Base-by-base conservation (phyloP, 2,888 invertebrate species). In the Pheosia gnoma region DNA sequence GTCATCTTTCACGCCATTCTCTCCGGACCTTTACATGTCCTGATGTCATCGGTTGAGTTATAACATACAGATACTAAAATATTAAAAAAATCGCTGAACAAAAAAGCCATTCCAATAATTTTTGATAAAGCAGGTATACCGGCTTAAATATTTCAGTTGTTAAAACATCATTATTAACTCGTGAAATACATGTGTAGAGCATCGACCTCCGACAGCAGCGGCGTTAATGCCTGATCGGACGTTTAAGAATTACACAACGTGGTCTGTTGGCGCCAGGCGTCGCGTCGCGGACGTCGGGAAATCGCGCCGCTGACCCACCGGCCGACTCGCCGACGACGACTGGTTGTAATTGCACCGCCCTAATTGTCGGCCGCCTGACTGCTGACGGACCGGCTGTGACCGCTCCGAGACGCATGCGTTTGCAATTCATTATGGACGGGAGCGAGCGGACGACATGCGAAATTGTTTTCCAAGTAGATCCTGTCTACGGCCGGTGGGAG, bases 241-340 rank as follows among this genome's bases (percentile, higher is more conserved):
- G 85, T 86, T 87, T 82, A 83, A 84, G 79, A 82, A 86, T 92
- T 91, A 89, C 93, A 91, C 91, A 91, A 92, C 86, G 78, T 77
- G 70, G 78, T 74, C 68, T 71, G 79, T 71, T 87, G 91, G 93
- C 92, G 92, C 93, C 91, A 87, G 85, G 82, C 87, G 82, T 82
- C 83, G 82, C 87, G 82, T 82, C 84, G 87, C 79, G 73, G 81
- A 75, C 80, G 88, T 82, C 90, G 90, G 90, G 89, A 88, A 90
- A 90, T 87, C 86, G 90, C 88, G 86, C 81, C 84, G 87, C 81
- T 91, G 92, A 92, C 92, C 92, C 89, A 91, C 84, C 91, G 87
- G 86, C 89, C 87, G 87, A 88, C 79, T 87, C 85, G 85, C 79
- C 75, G 77, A 72, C 82, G 83, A 85, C 86, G 83, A 85, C 86